Evolutionary conservation across 2,797 vertebrate genomes (phyloP), one percentile per base, ranked within the genome.

Genomic region (Sebastolobus altivelis): DNA sequence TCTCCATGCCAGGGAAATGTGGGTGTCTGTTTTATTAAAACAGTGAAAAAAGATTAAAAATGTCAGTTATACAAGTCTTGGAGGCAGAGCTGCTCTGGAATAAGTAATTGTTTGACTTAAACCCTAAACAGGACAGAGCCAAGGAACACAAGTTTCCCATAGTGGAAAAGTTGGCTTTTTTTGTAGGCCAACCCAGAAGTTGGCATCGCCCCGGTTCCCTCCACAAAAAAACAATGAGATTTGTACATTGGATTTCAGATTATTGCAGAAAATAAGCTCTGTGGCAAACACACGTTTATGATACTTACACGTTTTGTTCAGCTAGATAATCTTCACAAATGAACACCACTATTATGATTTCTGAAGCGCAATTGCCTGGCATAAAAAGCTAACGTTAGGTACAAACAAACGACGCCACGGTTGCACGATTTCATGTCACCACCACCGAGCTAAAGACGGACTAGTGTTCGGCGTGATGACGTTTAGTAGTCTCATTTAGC

Each of bases 81-180:
- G 67, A 65, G 65, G 55, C 73, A 46, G 74, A 67, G 71, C 52
- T 55, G 37, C 27, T 66, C 59, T 31, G 22, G 52, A 54, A 20
- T 27, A 22, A 38, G 9, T 61, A 29, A 27, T 11, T 25, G 68
- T 80, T 62, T 46, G n/a, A 61, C n/a, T 33, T 25, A 22, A 84
- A 82, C 75, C 37, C 25, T 43, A 18, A 29, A 16, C 33, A 71
- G 52, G 68, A 37, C 38, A 49, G 74, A 86, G 79, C 46, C 63
- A 29, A 43, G 25, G 38, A 67, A 52, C 22, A 65, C 38, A 3
- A 29, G 40, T 16, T 13, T 10, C 22, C 22, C 22, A 43, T 3
- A 22, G 25, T 65, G 8, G 22, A 46, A 18, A 65, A n/a, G 31
- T 55, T 55, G 3, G 2, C 52, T 18, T 46, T 43, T 43, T 43